Percentiles rank a stretch among this genome's conserved stretches.
These are phyloP conservation scores for Agonopterix arenella DNA, from an alignment of 2,888 invertebrate genomes.

Conservation along the genomic window DNA sequence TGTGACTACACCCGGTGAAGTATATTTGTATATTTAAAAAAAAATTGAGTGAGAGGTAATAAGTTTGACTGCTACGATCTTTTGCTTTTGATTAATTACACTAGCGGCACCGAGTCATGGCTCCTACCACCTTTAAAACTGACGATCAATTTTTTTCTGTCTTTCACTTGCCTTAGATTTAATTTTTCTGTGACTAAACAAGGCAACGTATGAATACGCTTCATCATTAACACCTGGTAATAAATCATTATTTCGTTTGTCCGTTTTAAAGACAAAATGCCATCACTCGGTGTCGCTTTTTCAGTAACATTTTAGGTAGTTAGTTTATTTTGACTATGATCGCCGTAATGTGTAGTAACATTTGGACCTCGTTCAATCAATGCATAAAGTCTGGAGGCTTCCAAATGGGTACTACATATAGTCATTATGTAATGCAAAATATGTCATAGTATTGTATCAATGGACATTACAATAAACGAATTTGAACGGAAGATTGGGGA, in stretches of 20 bases:
- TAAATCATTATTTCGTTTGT: not conserved
- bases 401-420: conserved; percentile 41
- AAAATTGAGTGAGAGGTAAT: conserved; percentile 3
- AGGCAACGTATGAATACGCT: too few species aligned
- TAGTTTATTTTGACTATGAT: conserved; percentile 17
- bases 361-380: conserved; percentile 28
- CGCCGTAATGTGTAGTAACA: conserved; percentile 29
- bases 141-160: too few species aligned
- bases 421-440: conserved; percentile 40
- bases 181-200: too few species aligned
- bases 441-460: conserved; percentile 37
- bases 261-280: not conserved
- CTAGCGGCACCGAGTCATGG: not conserved
- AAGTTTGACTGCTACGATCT: conserved; percentile 25
- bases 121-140: too few species aligned
- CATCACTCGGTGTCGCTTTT: not conserved
- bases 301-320: conserved; percentile 26
- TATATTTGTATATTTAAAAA: conserved; percentile 15
- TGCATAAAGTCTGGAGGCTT: conserved; percentile 19
- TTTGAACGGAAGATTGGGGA: conserved; percentile 49
- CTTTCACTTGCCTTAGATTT: too few species aligned
- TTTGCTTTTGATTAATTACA: conserved; percentile 25
- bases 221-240: too few species aligned
- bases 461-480: conserved; percentile 46
- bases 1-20: conserved; percentile 5